Evolutionary conservation across 2,888 invertebrate species (phyloP), one percentile per base, ranked within the genome.

Genomic region (Aphidius colemani): DNA sequence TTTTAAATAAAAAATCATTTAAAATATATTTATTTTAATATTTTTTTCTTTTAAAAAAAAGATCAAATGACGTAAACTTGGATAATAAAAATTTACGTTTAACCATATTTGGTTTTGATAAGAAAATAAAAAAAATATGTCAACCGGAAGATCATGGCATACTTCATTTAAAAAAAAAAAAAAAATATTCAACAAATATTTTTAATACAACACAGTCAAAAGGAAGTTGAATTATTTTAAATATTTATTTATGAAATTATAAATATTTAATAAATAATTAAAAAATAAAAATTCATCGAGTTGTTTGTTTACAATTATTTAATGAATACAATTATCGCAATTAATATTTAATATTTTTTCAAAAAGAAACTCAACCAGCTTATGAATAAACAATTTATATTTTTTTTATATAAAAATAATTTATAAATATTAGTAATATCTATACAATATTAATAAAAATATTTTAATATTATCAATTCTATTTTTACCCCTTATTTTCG

Each of bases 91-190:
- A 30, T 30, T 30, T 30, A 30, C 3, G 30, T 30, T 30, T 30
- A 30, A 30, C 30, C 30, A 30, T 30, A 30, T 30, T 30, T 40
- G 39, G 53, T 58, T 53, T 41, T 39, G 59, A 64, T 59, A 64
- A 57, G 51, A 58, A 57, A 55, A 61, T 18, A 18, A 5, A n/a
- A 59, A n/a, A n/a, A 5, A 30, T 30, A 30, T 30, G 53, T 53
- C 55, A 13, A 61, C 65, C 65, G 65, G 65, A 65, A 57, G 57
- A 53, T 55, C 61, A 43, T 53, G 57, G 46, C 46, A 30, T 46
- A 11, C 57, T 39, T 7, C 46, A 10, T 57, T 46, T 46, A n/a
- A 46, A 46, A 39, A 41, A 41, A 53, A 44, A 55, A 46, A 10
- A 30, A 9, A 39, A 11, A 46, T 7, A 39, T 57, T 57, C 44